Evolutionary conservation across 2,113 vertebrate genomes (phyloP).

Genomic region (Macaca nemestrina): DNA sequence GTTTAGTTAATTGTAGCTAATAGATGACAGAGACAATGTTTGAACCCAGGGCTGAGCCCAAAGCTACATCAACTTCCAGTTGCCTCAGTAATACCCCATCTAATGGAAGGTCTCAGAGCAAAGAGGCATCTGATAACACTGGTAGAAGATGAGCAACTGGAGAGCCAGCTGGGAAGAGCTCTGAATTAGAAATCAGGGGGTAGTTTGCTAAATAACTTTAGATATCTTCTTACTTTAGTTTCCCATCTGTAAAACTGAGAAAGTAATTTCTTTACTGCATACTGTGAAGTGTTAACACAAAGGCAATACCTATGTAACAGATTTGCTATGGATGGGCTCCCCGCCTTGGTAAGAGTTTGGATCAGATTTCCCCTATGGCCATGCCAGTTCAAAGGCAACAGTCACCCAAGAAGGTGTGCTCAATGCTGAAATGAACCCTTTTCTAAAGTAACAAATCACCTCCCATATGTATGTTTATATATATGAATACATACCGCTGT

Average conservation of each 20-base stretch:
- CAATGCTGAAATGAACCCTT: background rate
- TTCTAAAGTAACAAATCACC: background rate
- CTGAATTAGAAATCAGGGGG: background rate
- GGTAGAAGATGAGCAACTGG: background rate
- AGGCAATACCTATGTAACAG: background rate
- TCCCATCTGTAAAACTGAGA: background rate
- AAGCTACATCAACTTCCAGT: background rate
- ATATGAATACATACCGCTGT: background rate
- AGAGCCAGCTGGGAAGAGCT: background rate
- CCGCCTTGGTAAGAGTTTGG: background rate
- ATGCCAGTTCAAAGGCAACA: background rate
- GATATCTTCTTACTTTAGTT: background rate
- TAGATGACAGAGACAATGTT: background rate
- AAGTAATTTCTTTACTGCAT: background rate
- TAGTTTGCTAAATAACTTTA: conserved; percentile 1
- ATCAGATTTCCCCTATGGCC: background rate
- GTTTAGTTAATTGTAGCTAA: background rate
- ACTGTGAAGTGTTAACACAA: background rate
- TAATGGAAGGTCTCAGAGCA: background rate
- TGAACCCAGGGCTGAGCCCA: background rate
- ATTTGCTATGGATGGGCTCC: background rate
- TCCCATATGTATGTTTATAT: background rate
- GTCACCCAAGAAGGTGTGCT: background rate
- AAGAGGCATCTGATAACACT: background rate
- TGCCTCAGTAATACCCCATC: background rate